A percentile compares a stretch with the other conserved stretches of the same genome.
phyloP scores from a whole-genome alignment of 2,888 invertebrate species.

The Nowickia ferox region DNA sequence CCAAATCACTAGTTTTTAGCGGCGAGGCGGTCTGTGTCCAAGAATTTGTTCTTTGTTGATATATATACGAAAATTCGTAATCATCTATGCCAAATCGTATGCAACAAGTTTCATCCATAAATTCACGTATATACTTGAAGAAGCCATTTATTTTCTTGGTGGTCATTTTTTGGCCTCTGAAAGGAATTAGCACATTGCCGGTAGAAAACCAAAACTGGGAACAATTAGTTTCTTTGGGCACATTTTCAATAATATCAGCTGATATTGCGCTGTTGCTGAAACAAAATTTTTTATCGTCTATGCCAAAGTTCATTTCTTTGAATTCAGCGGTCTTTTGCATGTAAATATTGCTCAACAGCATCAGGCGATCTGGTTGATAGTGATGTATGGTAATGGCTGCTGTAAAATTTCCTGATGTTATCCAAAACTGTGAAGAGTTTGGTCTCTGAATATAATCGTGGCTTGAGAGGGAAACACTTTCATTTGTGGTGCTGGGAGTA shows the following conservation, averaged over 20 bases:
- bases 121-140: constrained; percentile 76
- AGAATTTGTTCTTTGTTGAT: constrained; percentile 74
- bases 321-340: constrained; percentile 78
- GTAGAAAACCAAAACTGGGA: constrained; percentile 81
- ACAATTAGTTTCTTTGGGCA: constrained; percentile 74
- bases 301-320: constrained; percentile 78
- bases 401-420: constrained; percentile 77
- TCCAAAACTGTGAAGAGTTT: constrained; percentile 78
- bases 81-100: constrained; percentile 79
- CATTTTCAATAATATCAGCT: constrained; percentile 72
- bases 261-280: constrained; percentile 35
- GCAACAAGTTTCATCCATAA: constrained; percentile 49
- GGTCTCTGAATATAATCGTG: constrained; percentile 73
- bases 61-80: constrained; percentile 78
- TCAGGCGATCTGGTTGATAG: constrained; percentile 76
- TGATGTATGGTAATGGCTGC: constrained; percentile 76
- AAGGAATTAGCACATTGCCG: constrained; percentile 79
- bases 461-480: constrained; percentile 74
- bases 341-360: constrained; percentile 78
- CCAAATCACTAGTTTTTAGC: constrained; percentile 76
- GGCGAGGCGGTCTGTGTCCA: constrained; percentile 75
- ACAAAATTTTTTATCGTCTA: constrained; percentile 78
- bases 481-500: constrained; percentile 66
- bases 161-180: constrained; percentile 77
- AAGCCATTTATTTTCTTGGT: constrained; percentile 76